Percentiles rank a stretch among this genome's conserved stretches.
These are phyloP conservation scores for Sporophila hypoxantha DNA, from an alignment of 2,113 vertebrate species.

Conservation along the genomic window DNA sequence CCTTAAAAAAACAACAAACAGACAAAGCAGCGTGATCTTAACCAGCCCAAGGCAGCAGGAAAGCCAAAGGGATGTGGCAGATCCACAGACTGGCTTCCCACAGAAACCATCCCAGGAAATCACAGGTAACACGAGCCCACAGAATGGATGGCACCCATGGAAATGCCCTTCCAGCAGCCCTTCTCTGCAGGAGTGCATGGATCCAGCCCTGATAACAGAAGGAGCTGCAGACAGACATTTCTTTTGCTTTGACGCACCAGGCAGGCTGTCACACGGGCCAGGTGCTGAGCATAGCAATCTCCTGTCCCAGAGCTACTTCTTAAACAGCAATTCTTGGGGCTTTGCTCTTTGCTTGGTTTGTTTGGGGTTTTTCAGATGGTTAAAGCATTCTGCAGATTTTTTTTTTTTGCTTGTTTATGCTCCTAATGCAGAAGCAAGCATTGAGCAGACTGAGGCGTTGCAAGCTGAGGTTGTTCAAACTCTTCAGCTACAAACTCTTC, in stretches of 20 bases:
- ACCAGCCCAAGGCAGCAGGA: not conserved
- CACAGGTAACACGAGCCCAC: accelerated
- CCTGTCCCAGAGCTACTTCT: not conserved
- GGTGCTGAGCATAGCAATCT: not conserved
- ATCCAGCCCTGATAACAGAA: not conserved
- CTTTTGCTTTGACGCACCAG: not conserved
- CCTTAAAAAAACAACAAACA: not conserved
- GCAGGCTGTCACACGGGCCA: not conserved
- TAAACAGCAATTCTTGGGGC: not conserved
- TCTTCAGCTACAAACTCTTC: not conserved
- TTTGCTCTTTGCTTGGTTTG: not conserved
- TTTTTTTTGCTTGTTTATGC: not conserved
- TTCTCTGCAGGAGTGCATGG: not conserved
- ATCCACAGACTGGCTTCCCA: not conserved
- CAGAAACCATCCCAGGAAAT: not conserved
- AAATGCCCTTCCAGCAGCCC: not conserved
- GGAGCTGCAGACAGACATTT: not conserved
- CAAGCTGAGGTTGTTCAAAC: not conserved
- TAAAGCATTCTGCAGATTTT: not conserved
- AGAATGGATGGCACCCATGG: not conserved
- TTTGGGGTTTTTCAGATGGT: not conserved
- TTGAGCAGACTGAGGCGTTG: not conserved
- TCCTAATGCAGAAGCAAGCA: not conserved
- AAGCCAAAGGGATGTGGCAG: not conserved
- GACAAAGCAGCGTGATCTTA: not conserved